Conservation (phyloP, 1,140 invertebrate genomes). For the Bombus sylvicola region DNA sequence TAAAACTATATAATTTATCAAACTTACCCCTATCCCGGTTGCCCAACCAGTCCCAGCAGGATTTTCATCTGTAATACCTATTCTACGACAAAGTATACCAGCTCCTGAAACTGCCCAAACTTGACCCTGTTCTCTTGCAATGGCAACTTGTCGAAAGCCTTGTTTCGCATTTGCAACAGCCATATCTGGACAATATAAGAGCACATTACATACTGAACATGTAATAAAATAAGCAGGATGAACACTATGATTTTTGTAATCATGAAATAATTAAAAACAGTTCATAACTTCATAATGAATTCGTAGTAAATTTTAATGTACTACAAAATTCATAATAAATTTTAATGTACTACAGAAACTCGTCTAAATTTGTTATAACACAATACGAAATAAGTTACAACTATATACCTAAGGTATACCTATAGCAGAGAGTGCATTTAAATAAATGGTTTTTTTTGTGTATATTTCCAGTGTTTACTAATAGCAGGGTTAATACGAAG, state of each 20-base stretch:
- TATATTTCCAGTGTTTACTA: slow-evolving; percentile 39
- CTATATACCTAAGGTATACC: slow-evolving; percentile 28
- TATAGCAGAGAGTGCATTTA: slow-evolving; percentile 37
- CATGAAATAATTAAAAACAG: background rate
- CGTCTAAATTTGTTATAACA: background rate
- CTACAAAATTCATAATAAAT: background rate
- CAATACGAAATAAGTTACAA: background rate
- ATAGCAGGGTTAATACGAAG: background rate
- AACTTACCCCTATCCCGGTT: slow-evolving; percentile 86
- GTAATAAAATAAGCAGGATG: background rate
- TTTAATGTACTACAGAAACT: background rate
- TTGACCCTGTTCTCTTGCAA: slow-evolving; percentile 83
- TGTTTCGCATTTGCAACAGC: slow-evolving; percentile 78
- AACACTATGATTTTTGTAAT: background rate
- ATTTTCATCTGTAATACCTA: slow-evolving; percentile 88
- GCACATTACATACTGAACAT: background rate
- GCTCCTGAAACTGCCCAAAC: slow-evolving; percentile 89
- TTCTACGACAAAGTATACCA: slow-evolving; percentile 88
- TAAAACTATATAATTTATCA: background rate
- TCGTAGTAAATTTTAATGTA: background rate
- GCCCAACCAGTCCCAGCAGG: slow-evolving; percentile 90
- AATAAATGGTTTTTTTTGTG: slow-evolving; percentile 25
- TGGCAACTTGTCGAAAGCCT: slow-evolving; percentile 87
- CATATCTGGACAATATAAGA: slow-evolving; percentile 69
- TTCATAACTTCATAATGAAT: background rate